Percentiles rank a stretch among this genome's conserved stretches.
phyloP scores from a whole-genome alignment of 2,888 invertebrate species.

The Pseudolycoriella hygida region DNA sequence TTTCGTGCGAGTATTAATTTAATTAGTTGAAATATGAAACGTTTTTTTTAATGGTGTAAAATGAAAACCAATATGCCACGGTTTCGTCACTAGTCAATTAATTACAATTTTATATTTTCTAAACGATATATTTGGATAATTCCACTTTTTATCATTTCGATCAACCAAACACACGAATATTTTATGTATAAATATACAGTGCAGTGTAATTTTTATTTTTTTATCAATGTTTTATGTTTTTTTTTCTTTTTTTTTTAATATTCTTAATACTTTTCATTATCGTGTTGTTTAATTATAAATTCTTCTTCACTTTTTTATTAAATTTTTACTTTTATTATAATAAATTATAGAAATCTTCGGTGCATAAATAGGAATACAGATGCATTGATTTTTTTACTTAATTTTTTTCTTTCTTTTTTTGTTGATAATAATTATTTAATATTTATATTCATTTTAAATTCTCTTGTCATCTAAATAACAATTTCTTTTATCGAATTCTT shows the following conservation, averaged over 20 bases:
- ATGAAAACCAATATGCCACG: too few species aligned
- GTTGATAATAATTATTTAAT: too few species aligned
- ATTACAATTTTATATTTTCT: too few species aligned
- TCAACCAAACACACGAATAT: not conserved
- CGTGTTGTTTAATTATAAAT: not conserved
- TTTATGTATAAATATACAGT: not conserved
- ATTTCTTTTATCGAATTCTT: not conserved
- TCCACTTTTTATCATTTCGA: too few species aligned
- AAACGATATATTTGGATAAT: too few species aligned
- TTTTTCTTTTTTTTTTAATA: not conserved
- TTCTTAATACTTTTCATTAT: not conserved
- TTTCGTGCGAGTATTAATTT: too few species aligned
- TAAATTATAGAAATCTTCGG: constrained; percentile 1
- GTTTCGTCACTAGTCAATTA: too few species aligned
- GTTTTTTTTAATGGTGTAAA: too few species aligned
- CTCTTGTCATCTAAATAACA: not conserved
- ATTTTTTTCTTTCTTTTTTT: not conserved
- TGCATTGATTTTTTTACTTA: not conserved
- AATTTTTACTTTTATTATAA: not conserved
- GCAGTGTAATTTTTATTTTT: not conserved
- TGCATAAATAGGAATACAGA: not conserved
- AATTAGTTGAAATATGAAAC: too few species aligned
- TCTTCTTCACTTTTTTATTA: not conserved
- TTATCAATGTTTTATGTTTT: not conserved
- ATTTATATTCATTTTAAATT: not conserved